These are phyloP conservation scores for Teinopalpus imperialis DNA, from an alignment of 2,888 invertebrate genomes.

Conservation along the genomic window DNA sequence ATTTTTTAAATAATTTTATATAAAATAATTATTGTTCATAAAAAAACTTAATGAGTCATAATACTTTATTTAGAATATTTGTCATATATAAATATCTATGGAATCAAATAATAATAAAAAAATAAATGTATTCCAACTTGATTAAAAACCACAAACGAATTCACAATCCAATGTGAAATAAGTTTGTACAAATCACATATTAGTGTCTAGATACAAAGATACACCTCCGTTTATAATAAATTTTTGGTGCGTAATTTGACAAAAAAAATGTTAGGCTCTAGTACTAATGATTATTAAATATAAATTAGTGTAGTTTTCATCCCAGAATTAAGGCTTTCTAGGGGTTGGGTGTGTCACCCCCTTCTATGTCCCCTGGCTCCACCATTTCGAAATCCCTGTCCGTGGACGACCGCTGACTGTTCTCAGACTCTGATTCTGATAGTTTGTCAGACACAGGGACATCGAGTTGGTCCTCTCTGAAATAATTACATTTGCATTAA, in stretches of 20 bases:
- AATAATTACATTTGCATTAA: conserved; percentile 20
- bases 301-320: conserved; percentile 2
- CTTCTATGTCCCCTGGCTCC: conserved; percentile 85
- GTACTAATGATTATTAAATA: conserved; percentile 4
- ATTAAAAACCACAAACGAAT: too few relatives aligned
- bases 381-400: conserved; percentile 95
- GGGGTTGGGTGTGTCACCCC: conserved; percentile 12
- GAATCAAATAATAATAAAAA: too few relatives aligned
- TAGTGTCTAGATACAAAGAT: too few relatives aligned
- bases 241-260: conserved; percentile 21
- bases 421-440: conserved; percentile 92
- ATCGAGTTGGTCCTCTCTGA: conserved; percentile 40
- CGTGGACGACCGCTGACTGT: conserved; percentile 90
- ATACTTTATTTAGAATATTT: too few relatives aligned
- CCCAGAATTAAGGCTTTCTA: neutral
- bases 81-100: too few relatives aligned
- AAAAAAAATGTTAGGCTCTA: conserved; percentile 3
- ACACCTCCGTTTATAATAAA: too few relatives aligned
- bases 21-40: too few relatives aligned
- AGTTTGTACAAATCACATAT: neutral
- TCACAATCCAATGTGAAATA: conserved; percentile 4
- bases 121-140: too few relatives aligned
- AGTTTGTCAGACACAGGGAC: conserved; percentile 48
- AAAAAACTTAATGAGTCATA: too few relatives aligned
- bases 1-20: too few relatives aligned